phyloP scores from a whole-genome alignment of 2,888 invertebrate species.

The Dicyrtoma fusca region DNA sequence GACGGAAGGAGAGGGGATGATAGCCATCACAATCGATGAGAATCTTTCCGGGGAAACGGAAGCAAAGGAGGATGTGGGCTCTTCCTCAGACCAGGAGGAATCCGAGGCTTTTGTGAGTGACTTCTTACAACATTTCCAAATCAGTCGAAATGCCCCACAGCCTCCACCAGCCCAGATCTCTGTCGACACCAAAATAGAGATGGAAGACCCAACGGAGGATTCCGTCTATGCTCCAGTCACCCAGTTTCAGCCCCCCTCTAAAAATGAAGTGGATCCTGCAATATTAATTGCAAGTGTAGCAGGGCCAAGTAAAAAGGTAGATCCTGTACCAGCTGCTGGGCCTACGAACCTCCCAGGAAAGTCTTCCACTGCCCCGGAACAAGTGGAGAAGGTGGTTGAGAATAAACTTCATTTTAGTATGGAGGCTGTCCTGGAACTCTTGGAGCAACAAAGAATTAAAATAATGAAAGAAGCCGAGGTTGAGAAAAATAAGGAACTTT shows the following conservation, averaged over 20 bases:
- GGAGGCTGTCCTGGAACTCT: conserved; percentile 15
- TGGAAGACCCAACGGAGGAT: neutral
- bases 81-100: conserved; percentile 47
- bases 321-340: neutral
- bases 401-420: conserved; percentile 20
- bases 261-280: too few species aligned
- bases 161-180: neutral
- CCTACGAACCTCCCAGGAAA: too few species aligned
- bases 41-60: neutral
- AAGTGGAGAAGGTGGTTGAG: neutral
- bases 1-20: conserved; percentile 3
- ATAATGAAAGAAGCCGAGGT: conserved; percentile 1
- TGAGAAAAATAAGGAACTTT: neutral
- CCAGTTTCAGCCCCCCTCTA: neutral
- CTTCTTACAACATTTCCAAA: conserved; percentile 53
- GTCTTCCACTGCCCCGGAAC: neutral
- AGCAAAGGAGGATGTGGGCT: conserved; percentile 32
- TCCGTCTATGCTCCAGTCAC: neutral
- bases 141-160: neutral
- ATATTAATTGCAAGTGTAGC: too few species aligned
- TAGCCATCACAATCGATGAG: conserved; percentile 1
- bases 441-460: conserved; percentile 26
- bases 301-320: too few species aligned
- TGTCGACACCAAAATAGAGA: neutral
- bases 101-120: conserved; percentile 49